Evolutionary conservation across 1,140 invertebrate species (phyloP).

Genomic region (Tetramorium alpestre): DNA sequence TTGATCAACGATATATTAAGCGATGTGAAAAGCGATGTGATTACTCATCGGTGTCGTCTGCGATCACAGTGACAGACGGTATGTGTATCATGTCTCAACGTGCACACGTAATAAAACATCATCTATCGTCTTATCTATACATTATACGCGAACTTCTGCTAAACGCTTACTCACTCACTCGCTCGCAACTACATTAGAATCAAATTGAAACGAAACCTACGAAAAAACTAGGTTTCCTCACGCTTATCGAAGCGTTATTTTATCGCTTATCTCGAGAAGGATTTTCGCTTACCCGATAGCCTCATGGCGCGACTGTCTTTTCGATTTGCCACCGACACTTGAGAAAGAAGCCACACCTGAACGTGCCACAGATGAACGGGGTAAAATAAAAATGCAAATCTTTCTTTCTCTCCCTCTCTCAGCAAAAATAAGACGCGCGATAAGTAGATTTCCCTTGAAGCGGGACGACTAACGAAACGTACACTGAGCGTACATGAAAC

Average conservation of each 20-base stretch:
- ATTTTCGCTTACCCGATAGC: not conserved
- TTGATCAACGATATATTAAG: not conserved
- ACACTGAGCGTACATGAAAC: slow-evolving; percentile 70
- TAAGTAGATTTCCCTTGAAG: slow-evolving; percentile 31
- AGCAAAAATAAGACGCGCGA: slow-evolving; percentile 4
- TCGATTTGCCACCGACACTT: not conserved
- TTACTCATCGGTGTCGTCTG: slow-evolving; percentile 1
- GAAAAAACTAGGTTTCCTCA: not conserved
- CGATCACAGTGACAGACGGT: not conserved
- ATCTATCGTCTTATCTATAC: slow-evolving; percentile 31
- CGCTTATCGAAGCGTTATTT: not conserved
- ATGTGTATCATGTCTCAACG: not conserved
- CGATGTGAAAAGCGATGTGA: not conserved
- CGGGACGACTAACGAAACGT: slow-evolving; percentile 63
- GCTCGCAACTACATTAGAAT: not conserved
- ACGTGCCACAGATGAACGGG: not conserved
- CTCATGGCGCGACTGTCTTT: not conserved
- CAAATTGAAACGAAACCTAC: not conserved
- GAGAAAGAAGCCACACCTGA: not conserved
- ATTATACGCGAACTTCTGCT: not conserved
- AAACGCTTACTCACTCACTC: not conserved
- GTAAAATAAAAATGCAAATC: not conserved
- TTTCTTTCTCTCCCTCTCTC: not conserved
- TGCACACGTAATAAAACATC: not conserved
- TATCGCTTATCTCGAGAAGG: not conserved